These are phyloP conservation scores for Salmo trutta DNA, from an alignment of 2,797 vertebrate species.

Conservation along the genomic window DNA sequence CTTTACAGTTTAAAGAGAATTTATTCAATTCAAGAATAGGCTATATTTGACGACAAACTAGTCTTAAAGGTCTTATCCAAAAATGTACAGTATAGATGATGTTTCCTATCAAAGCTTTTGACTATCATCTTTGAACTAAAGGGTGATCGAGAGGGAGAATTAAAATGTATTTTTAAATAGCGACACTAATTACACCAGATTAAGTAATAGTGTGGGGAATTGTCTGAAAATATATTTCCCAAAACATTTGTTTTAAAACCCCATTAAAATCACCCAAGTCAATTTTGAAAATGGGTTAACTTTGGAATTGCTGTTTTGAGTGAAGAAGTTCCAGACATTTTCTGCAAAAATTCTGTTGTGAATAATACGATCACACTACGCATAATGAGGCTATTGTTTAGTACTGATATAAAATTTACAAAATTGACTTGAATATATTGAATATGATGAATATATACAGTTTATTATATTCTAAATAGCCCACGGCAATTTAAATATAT, in stretches of 20 bases:
- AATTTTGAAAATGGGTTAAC: background rate
- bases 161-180: background rate
- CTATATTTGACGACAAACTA: too few species aligned
- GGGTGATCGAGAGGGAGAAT: background rate
- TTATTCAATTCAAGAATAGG: too few species aligned
- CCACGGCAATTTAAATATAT: background rate
- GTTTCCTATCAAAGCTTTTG: background rate
- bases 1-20: too few species aligned
- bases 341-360: background rate
- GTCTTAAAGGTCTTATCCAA: too few species aligned
- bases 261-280: background rate
- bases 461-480: background rate
- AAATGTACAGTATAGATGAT: background rate
- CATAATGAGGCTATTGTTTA: too few species aligned
- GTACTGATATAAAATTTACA: too few species aligned
- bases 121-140: too few species aligned
- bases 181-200: background rate
- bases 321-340: background rate
- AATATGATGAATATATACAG: background rate
- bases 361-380: too few species aligned
- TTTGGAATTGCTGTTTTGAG: background rate
- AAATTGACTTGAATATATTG: background rate
- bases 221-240: slow-evolving; percentile 3
- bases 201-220: background rate
- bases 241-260: slow-evolving; percentile 12